Percentiles rank a stretch among this genome's conserved stretches.
Evolutionary conservation across 2,113 vertebrate genomes (phyloP).

Genomic region (Picathartes gymnocephalus): DNA sequence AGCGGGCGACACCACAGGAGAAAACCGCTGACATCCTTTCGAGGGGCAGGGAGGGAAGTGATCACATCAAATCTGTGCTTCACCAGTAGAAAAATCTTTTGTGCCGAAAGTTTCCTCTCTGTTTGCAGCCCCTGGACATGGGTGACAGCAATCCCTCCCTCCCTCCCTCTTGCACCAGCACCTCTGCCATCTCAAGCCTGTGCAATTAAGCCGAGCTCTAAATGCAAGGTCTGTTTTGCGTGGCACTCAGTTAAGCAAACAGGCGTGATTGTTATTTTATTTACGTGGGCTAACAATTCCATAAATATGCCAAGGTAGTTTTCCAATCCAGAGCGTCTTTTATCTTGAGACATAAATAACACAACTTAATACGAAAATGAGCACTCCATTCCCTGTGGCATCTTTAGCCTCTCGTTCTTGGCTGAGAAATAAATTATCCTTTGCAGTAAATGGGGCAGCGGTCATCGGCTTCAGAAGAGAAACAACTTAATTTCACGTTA

Average conservation of each 20-base stretch:
- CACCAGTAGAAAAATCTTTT: not conserved
- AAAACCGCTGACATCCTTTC: slow-evolving; percentile 30
- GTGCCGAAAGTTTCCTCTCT: not conserved
- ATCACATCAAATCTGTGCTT: not conserved
- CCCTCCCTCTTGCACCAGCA: not conserved
- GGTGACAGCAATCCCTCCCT: not conserved
- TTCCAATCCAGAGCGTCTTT: slow-evolving; percentile 18
- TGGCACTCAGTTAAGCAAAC: slow-evolving; percentile 28
- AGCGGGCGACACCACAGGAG: not conserved
- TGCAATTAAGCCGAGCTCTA: not conserved
- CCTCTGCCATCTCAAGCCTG: not conserved
- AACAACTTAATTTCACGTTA: not conserved
- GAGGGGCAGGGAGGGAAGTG: not conserved
- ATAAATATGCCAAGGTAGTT: not conserved
- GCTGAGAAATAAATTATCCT: slow-evolving; percentile 1
- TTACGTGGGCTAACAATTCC: not conserved
- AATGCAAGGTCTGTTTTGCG: not conserved
- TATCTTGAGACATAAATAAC: slow-evolving; percentile 42
- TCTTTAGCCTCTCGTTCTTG: not conserved
- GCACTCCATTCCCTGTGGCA: not conserved
- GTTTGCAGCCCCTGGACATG: not conserved
- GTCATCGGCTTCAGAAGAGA: not conserved
- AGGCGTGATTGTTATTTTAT: slow-evolving; percentile 40
- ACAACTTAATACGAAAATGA: slow-evolving; percentile 17
- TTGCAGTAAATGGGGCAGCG: not conserved